These are phyloP conservation scores for Eptesicus fuscus DNA, from an alignment of 2,113 vertebrate genomes.

Conservation along the genomic window DNA sequence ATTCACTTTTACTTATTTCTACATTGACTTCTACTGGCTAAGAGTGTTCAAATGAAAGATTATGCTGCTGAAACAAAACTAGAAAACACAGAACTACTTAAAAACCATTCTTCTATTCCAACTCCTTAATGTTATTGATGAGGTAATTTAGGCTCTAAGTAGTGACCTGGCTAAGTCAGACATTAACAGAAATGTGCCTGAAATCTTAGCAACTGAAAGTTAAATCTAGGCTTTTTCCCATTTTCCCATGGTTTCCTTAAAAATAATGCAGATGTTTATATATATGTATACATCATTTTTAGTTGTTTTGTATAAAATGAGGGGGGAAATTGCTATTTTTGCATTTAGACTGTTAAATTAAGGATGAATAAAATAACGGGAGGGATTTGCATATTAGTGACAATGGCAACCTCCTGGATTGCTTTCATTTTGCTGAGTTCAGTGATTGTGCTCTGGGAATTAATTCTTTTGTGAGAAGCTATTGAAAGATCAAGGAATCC, in stretches of 20 bases:
- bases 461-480: slow-evolving; percentile 69
- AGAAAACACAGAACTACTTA: background rate
- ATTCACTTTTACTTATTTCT: background rate
- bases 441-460: slow-evolving; percentile 60
- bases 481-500: slow-evolving; percentile 73
- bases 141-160: background rate
- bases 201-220: background rate
- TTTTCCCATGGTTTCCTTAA: background rate
- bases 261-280: background rate
- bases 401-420: slow-evolving; percentile 56
- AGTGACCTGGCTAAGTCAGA: background rate
- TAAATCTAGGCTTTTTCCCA: background rate
- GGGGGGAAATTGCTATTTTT: background rate
- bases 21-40: background rate
- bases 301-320: slow-evolving; percentile 15
- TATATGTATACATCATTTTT: background rate
- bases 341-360: background rate
- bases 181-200: background rate
- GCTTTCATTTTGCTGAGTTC: slow-evolving; percentile 57
- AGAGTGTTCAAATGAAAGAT: background rate
- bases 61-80: background rate
- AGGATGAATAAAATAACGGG: background rate
- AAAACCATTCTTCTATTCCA: background rate
- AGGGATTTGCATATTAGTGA: background rate
- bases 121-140: slow-evolving; percentile 19